Evolutionary conservation across 2,797 vertebrate species (phyloP).

Genomic region (Apodemus agrarius): DNA sequence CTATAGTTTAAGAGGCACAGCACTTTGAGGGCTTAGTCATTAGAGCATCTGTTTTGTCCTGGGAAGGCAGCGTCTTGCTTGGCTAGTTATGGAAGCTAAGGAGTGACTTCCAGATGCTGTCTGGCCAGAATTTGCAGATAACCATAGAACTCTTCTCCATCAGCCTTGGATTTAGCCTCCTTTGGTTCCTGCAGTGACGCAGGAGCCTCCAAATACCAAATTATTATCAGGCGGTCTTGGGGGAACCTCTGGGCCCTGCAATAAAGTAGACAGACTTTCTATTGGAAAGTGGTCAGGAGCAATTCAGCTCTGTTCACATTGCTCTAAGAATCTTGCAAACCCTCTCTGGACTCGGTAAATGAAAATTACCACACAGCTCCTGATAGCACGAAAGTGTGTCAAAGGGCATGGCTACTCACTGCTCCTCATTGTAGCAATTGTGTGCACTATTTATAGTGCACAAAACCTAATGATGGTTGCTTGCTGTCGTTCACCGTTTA

Average conservation of each 20-base stretch:
- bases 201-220: constrained; percentile 85
- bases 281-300: constrained; percentile 82
- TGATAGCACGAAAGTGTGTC: not conserved
- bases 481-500: constrained; percentile 9
- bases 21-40: constrained; percentile 77
- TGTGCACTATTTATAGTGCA: not conserved
- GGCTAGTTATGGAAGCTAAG: constrained; percentile 83
- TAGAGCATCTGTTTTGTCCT: constrained; percentile 80
- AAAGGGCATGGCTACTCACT: not conserved
- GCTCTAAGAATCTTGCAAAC: constrained; percentile 73
- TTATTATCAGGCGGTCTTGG: constrained; percentile 85
- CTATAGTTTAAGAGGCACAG: constrained; percentile 75
- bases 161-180: constrained; percentile 82
- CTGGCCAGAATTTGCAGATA: constrained; percentile 83
- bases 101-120: constrained; percentile 83
- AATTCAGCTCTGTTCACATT: constrained; percentile 75
- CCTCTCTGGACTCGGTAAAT: constrained; percentile 56
- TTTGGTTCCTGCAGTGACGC: constrained; percentile 83
- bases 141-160: constrained; percentile 83
- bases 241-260: constrained; percentile 85
- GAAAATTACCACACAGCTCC: constrained; percentile 40
- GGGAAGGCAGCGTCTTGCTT: constrained; percentile 84
- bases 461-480: not conserved
- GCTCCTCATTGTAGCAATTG: not conserved
- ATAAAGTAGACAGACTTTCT: constrained; percentile 86